These are phyloP conservation scores for Agonopterix arenella DNA, from an alignment of 2,888 invertebrate species.

Conservation along the genomic window DNA sequence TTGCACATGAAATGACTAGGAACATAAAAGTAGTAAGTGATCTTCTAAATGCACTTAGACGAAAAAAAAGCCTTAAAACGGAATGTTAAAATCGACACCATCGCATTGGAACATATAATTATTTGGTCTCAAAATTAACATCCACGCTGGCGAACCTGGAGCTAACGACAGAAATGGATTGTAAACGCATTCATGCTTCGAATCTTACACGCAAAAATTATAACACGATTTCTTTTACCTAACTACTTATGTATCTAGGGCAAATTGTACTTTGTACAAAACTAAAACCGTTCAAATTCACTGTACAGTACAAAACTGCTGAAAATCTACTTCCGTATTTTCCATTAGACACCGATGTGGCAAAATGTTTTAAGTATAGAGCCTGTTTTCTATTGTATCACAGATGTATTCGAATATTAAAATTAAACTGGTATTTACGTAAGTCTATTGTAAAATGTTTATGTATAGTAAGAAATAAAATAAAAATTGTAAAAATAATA, in stretches of 20 bases:
- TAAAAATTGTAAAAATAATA: constrained; percentile 21
- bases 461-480: constrained; percentile 20
- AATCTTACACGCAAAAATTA: constrained; percentile 57
- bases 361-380: constrained; percentile 40
- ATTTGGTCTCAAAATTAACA: constrained; percentile 76
- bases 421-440: constrained; percentile 21
- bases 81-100: constrained; percentile 77
- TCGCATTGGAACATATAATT: constrained; percentile 72
- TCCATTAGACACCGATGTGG: constrained; percentile 50
- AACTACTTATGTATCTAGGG: constrained; percentile 75
- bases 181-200: constrained; percentile 58
- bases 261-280: constrained; percentile 77
- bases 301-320: constrained; percentile 58
- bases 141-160: constrained; percentile 47
- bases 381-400: constrained; percentile 68
- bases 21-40: constrained; percentile 64
- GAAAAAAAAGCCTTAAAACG: constrained; percentile 47
- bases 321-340: constrained; percentile 40
- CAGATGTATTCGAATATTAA: constrained; percentile 65
- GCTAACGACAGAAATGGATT: constrained; percentile 55
- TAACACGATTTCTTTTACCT: constrained; percentile 67
- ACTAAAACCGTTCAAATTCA: constrained; percentile 57
- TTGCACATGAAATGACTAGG: constrained; percentile 77
- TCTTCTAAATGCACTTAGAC: constrained; percentile 63
- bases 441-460: constrained; percentile 4